Base-by-base conservation (phyloP, 2,888 invertebrate species). In the Cephalotes varians region DNA sequence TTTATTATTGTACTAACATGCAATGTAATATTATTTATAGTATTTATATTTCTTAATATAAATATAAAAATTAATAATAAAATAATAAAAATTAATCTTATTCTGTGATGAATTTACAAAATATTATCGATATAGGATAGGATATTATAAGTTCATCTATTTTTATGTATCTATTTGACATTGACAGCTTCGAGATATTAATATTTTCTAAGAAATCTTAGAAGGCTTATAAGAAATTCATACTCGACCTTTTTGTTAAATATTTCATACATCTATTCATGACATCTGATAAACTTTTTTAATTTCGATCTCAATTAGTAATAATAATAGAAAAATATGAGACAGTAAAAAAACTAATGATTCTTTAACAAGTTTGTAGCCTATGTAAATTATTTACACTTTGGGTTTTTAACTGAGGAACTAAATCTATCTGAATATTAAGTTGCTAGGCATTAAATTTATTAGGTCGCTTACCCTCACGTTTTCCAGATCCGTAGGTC, bases 381-480 rank as follows among this genome's bases (percentile, higher is more conserved):
- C 10, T 51, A 21, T 10, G 9, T 21, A 21, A 51, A 51, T 51
- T 21, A 62, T 21, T 64, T 64, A 40, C 15, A 64, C 15, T 21
- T 3, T 25, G 15, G 7, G 2, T 25, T 40, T 44, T 44, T 28
- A 44, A 65, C 10, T 64, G 6, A 12, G 25, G 2, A 0, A 44
- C 18, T 47, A 34, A 51, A 51, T 69, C 2, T 31, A 49, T 49
- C 3, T 69, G 21, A 15, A 21, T 10, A 18, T 47, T 47, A 47
- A 47, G 18, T 18, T 12, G 51, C 15, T 71, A 25, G 6, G 15
- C 37, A 54, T 51, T 37, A 51, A 51, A 1, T 51, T 71, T 34
- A 73, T 58, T 34, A 47, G 10, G 28, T 34, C 47, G 21, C 47
- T 74, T 47, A 74, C 62, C 62, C 73, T 74, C 60, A 74, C 73